Base-by-base conservation (phyloP, 2,797 vertebrate species). In the Picus viridis region DNA sequence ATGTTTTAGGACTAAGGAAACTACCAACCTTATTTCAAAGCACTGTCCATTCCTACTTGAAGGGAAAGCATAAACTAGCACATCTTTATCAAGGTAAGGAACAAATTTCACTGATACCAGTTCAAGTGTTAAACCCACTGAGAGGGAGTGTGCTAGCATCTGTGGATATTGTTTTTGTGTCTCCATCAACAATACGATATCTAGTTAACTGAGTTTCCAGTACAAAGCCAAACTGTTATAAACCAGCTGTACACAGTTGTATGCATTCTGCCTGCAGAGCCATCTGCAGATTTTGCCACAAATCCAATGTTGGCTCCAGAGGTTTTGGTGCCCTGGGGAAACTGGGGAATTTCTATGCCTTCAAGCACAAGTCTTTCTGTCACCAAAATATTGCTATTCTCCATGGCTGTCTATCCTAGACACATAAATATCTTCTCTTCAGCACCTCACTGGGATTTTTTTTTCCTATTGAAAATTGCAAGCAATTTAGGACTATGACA, bases 221-320 rank as follows among this genome's bases (percentile, higher is more conserved):
- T 47, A 51, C 49, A 83, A 92, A 94, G 36, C 45, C 63, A 81
- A 73, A 41, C 10, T 90, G 63, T 53, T 68, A 61, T 73, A 76
- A 92, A 63, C 8, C 82, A 83, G 57, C 73, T 89, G 84, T 20
- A 79, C 32, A 68, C 85, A 95, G 77, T 71, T 94, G 94, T 70
- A 84, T 12, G 32, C 41, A 80, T 83, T 88, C 84, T 63, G 92
- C 32, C 57, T 68, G 57, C 15, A n/a, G 84, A 90, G 18, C 49
- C 92, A 94, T 89, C 70, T 93, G 88, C 39, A 93, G 63, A 86
- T 81, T 88, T 81, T 92, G 49, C 90, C 83, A 81, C 87, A 89
- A 54, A 81, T 59, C 23, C 51, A n/a, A 5, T 10, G 24, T 24
- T 76, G 64, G 26, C 45, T 93, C 67, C 61, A 86, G 76, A 91